phyloP scores from a whole-genome alignment of 2,888 invertebrate species.

The Anthrax anthrax region DNA sequence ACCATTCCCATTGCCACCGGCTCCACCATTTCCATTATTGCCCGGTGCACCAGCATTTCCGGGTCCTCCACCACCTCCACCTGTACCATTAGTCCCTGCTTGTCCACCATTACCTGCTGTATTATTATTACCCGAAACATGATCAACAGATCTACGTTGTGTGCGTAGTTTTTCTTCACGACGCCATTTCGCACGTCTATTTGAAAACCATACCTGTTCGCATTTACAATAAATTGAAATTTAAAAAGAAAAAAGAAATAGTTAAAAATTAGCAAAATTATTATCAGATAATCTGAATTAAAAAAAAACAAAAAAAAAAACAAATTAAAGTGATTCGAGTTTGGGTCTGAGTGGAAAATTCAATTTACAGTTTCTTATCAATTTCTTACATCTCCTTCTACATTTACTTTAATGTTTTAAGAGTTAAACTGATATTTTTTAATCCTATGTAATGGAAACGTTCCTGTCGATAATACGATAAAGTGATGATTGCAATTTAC shows the following conservation, averaged over 20 bases:
- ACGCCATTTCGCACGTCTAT: conserved; percentile 97
- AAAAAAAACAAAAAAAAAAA: too few species aligned
- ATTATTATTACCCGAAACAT: conserved; percentile 14
- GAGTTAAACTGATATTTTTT: too few species aligned
- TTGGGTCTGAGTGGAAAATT: too few species aligned
- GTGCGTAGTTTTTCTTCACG: conserved; percentile 96
- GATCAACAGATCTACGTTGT: conserved; percentile 49
- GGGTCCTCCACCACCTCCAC: conserved; percentile 5
- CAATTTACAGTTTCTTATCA: too few species aligned
- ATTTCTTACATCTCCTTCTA: too few species aligned
- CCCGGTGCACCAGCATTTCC: conserved; percentile 1
- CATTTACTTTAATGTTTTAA: too few species aligned
- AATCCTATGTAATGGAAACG: too few species aligned
- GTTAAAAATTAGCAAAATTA: too few species aligned
- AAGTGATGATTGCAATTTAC: too few species aligned
- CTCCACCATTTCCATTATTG: conserved; percentile 24
- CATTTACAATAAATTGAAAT: not conserved
- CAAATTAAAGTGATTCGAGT: too few species aligned
- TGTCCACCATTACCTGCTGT: conserved; percentile 1
- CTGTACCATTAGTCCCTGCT: conserved; percentile 4
- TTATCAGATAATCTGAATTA: too few species aligned
- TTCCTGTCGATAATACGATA: too few species aligned
- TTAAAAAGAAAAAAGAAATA: not conserved
- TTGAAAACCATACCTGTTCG: conserved; percentile 87
- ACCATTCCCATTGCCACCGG: conserved; percentile 37